These are phyloP conservation scores for Drosophila malerkotliana DNA, from an alignment of 1,140 invertebrate species.

Conservation along the genomic window DNA sequence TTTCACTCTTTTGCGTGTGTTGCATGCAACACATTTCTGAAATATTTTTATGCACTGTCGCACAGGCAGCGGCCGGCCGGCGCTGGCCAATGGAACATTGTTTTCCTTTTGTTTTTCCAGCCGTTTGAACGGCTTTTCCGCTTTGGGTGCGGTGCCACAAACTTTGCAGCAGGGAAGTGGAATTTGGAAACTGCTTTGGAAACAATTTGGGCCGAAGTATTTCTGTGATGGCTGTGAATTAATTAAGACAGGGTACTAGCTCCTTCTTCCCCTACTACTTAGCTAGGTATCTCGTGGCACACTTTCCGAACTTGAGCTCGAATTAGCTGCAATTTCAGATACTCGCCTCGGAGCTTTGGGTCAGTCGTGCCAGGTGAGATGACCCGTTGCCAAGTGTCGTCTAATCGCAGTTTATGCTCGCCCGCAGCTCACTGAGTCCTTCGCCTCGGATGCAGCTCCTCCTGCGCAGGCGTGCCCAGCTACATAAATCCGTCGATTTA, in stretches of 20 bases:
- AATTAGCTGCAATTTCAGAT: slow-evolving; percentile 18
- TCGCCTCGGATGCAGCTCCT: slow-evolving; percentile 34
- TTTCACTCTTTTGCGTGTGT: slow-evolving; percentile 29
- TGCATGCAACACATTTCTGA: slow-evolving; percentile 59
- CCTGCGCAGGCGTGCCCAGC: slow-evolving; percentile 66
- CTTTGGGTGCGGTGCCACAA: slow-evolving; percentile 9
- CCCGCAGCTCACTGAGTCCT: slow-evolving; percentile 52
- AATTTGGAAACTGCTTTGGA: slow-evolving; percentile 32
- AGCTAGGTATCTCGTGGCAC: not conserved
- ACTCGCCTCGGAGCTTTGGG: slow-evolving; percentile 43
- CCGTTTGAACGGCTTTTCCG: slow-evolving; percentile 12
- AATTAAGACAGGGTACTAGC: too few species aligned
- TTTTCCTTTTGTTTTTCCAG: slow-evolving; percentile 42
- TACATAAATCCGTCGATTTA: slow-evolving; percentile 81
- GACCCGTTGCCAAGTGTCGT: slow-evolving; percentile 56
- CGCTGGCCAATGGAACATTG: slow-evolving; percentile 59
- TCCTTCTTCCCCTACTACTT: too few species aligned
- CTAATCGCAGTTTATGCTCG: slow-evolving; percentile 83
- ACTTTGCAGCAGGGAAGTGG: slow-evolving; percentile 29
- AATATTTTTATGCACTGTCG: slow-evolving; percentile 80
- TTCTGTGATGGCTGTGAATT: not conserved
- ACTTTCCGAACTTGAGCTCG: slow-evolving; percentile 27
- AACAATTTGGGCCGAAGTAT: slow-evolving; percentile 35
- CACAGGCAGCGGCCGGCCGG: slow-evolving; percentile 51
- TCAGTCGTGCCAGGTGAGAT: slow-evolving; percentile 35